Conservation (phyloP, 2,888 invertebrate genomes). For the Hybos culiciformis region DNA sequence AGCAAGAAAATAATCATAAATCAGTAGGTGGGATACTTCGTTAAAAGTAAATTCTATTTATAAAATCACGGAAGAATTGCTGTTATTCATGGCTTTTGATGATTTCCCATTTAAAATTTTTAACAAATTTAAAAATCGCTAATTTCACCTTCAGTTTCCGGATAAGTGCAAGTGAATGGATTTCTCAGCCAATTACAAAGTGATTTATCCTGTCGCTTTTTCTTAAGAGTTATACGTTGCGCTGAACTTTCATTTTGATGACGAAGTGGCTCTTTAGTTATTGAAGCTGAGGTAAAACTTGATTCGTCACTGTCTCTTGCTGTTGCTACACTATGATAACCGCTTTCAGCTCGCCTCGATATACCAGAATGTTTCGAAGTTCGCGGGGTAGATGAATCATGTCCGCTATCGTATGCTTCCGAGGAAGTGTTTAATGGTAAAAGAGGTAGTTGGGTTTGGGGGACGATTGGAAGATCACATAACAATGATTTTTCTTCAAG, state of each 20-base stretch:
- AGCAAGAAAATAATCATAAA: no score
- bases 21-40: no score
- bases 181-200: constrained; percentile 63
- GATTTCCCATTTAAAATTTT: no score
- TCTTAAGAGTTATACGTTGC: constrained; percentile 32
- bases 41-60: no score
- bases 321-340: constrained; percentile 75
- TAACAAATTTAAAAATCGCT: constrained; percentile 46
- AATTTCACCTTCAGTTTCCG: constrained; percentile 54
- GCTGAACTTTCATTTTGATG: constrained; percentile 3
- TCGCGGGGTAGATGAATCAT: constrained; percentile 69
- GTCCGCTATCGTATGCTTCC: constrained; percentile 66
- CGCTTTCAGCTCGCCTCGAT: constrained; percentile 71
- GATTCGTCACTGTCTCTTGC: constrained; percentile 73
- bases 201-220: constrained; percentile 57
- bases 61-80: no score
- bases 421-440: constrained; percentile 37
- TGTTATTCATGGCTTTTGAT: no score
- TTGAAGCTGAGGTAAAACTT: constrained; percentile 56
- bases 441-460: constrained; percentile 32
- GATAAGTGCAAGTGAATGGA: constrained; percentile 64
- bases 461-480: constrained; percentile 20
- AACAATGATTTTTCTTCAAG: constrained; percentile 8
- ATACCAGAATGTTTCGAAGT: constrained; percentile 72
- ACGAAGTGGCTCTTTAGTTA: constrained; percentile 4